Evolutionary conservation across 2,113 vertebrate species (phyloP).

Genomic region (Anser brachyrhynchus): DNA sequence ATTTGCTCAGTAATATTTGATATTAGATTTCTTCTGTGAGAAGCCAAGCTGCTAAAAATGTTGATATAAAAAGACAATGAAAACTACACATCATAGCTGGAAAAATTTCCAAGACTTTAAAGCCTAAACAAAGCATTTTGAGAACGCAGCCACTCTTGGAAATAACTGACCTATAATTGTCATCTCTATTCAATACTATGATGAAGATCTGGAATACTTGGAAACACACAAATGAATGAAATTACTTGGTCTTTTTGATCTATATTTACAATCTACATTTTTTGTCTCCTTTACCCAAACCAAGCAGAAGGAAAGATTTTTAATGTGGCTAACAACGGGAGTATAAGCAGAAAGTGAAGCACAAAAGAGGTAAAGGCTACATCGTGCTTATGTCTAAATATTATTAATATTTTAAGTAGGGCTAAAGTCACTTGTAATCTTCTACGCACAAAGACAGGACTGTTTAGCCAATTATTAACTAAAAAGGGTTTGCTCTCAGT

Average conservation of each 20-base stretch:
- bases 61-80: neutral
- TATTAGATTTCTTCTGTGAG: neutral
- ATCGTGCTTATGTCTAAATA: neutral
- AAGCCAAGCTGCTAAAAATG: neutral
- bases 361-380: neutral
- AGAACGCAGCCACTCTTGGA: neutral
- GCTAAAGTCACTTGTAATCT: neutral
- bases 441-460: neutral
- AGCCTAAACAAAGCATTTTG: neutral
- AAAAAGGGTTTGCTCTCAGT: constrained; percentile 10
- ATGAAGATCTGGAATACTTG: neutral
- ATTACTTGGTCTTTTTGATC: neutral
- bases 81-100: neutral
- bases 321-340: neutral
- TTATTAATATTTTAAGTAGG: neutral
- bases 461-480: constrained; percentile 48
- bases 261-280: neutral
- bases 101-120: neutral
- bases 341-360: neutral
- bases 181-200: neutral
- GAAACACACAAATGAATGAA: neutral
- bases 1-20: neutral
- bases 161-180: neutral
- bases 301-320: neutral
- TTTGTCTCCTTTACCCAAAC: neutral